A percentile compares a stretch with the other conserved stretches of the same genome.
phyloP scores from a whole-genome alignment of 2,797 vertebrate species.

The Acridotheres tristis region DNA sequence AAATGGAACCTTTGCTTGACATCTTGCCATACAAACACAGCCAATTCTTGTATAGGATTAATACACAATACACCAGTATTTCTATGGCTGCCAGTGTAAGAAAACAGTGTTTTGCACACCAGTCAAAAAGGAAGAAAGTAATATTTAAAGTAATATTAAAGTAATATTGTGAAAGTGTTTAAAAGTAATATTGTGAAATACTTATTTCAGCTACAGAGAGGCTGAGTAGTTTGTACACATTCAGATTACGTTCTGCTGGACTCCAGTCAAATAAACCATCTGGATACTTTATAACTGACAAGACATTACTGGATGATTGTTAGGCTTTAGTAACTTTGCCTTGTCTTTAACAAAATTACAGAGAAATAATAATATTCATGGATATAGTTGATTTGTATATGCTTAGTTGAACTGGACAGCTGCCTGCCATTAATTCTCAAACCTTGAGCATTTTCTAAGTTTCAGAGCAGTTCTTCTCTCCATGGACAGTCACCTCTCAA shows the following conservation, averaged over 20 bases:
- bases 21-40: not conserved
- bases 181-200: not conserved
- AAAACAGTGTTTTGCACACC: slow-evolving; percentile 3
- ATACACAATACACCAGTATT: not conserved
- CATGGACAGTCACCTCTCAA: slow-evolving; percentile 70
- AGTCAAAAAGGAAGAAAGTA: not conserved
- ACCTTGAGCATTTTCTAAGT: slow-evolving; percentile 61
- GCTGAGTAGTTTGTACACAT: slow-evolving; percentile 10
- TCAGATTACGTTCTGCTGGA: slow-evolving; percentile 35
- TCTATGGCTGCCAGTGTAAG: not conserved
- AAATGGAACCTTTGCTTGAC: slow-evolving; percentile 8
- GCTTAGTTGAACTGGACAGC: slow-evolving; percentile 35
- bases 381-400: slow-evolving; percentile 40
- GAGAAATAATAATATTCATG: slow-evolving; percentile 35
- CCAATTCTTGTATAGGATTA: not conserved
- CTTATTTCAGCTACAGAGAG: slow-evolving; percentile 29
- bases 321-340: slow-evolving; percentile 30
- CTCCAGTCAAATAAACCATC: slow-evolving; percentile 54
- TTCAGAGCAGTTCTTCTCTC: slow-evolving; percentile 49
- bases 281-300: slow-evolving; percentile 35
- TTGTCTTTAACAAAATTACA: slow-evolving; percentile 36
- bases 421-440: slow-evolving; percentile 66
- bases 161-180: too few relatives aligned
- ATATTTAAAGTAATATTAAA: too few relatives aligned
- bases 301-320: slow-evolving; percentile 25